Conservation (phyloP, 2,888 invertebrate species). For the Cheilosia vernalis region DNA sequence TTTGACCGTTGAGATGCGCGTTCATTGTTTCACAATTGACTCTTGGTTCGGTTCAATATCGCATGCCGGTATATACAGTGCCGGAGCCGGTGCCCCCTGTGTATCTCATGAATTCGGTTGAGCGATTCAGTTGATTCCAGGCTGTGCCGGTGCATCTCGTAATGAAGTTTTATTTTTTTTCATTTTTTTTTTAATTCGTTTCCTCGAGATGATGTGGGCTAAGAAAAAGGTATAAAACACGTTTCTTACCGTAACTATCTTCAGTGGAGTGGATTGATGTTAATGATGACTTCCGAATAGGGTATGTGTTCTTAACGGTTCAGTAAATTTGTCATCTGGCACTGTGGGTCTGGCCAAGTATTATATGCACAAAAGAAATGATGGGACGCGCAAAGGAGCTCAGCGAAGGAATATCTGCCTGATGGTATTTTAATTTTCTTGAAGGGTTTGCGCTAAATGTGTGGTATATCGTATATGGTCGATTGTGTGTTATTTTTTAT, state of each 20-base stretch:
- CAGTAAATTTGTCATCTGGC: slow-evolving; percentile 74
- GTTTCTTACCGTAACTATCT: slow-evolving; percentile 64
- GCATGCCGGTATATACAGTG: slow-evolving; percentile 64
- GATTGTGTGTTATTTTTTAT: background rate
- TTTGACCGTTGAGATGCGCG: slow-evolving; percentile 73
- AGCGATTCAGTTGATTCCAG: slow-evolving; percentile 75
- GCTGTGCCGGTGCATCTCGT: slow-evolving; percentile 74
- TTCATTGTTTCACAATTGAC: slow-evolving; percentile 75
- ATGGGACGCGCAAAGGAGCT: slow-evolving; percentile 45
- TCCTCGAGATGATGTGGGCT: slow-evolving; percentile 73
- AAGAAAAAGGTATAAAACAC: slow-evolving; percentile 57
- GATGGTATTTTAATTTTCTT: slow-evolving; percentile 63
- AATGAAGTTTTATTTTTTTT: slow-evolving; percentile 26
- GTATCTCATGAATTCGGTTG: slow-evolving; percentile 71
- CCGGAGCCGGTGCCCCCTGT: slow-evolving; percentile 57
- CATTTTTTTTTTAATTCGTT: slow-evolving; percentile 29
- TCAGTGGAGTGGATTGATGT: slow-evolving; percentile 71
- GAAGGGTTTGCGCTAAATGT: slow-evolving; percentile 30
- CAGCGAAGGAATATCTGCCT: slow-evolving; percentile 53
- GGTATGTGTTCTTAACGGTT: slow-evolving; percentile 71
- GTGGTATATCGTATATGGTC: slow-evolving; percentile 26
- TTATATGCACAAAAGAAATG: slow-evolving; percentile 40
- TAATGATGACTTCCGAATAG: slow-evolving; percentile 75
- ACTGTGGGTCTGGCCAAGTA: slow-evolving; percentile 4
- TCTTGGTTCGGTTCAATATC: slow-evolving; percentile 69